Base-by-base conservation (phyloP, 2,888 invertebrate genomes). In the Volucella inanis region DNA sequence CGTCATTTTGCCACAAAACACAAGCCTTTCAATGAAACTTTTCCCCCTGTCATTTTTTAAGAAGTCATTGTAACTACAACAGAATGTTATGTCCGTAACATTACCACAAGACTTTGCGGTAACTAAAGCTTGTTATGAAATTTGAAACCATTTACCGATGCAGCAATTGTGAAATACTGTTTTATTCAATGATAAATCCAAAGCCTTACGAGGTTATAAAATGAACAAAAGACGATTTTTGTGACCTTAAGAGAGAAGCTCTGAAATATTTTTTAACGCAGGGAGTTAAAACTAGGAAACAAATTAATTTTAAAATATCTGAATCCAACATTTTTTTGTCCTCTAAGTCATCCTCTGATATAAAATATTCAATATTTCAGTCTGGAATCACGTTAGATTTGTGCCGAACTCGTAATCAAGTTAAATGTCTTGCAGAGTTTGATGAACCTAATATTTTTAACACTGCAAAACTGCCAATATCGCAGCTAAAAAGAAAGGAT, bases 241-340 rank as follows among this genome's bases (percentile, higher is more conserved):
- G 18, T 22, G 18, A 2, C 18, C 3, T 2, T 2, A 22, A 22
- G 18, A 2, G 3, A 22, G 18, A 22, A 22, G 18, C 18, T 22
- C 18, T 22, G 18, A 22, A 22, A 22, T 22, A 22, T 22, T 22
- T 22, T 22, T 3, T 3, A 22, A 22, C 18, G 18, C 18, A 22
- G 18, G 18, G 49, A 64, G 64, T 64, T 14, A 64, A 64, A 64
- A 50, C 50, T n/a, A 31, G 22, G 22, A n/a, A 61, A 22, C 22
- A 61, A 47, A 61, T 22, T 14, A 64, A 50, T 64, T 50, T 64
- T 38, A 50, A 50, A 2, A 62, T 49, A 31, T 31, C 62, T 12
- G 49, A 62, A n/a, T n/a, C 62, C 31, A 62, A 62, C n/a, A 62
- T 62, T 62, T 62, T 31, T 14, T 49, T 45, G n/a, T n/a, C n/a